Conservation (phyloP, 2,113 vertebrate species). For the Myotis lucifugus region DNA sequence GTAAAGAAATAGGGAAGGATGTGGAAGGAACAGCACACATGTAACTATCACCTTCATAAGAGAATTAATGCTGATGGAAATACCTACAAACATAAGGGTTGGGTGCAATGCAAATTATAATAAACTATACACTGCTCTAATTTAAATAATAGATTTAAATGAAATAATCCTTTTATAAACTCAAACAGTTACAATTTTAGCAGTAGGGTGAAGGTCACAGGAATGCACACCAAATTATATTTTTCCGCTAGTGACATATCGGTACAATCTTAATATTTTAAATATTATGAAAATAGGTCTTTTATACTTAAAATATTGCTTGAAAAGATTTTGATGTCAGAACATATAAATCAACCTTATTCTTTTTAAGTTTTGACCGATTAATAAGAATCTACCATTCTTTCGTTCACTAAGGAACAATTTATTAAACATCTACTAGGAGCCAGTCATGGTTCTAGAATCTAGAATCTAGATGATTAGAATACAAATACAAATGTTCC, state of each 20-base stretch:
- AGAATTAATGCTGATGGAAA: not conserved
- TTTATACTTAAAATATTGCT: not conserved
- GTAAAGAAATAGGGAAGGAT: not conserved
- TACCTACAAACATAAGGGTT: not conserved
- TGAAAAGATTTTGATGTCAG: not conserved
- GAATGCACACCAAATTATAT: not conserved
- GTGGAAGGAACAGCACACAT: not conserved
- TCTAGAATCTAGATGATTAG: not conserved
- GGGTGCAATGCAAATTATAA: not conserved
- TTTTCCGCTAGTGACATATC: not conserved
- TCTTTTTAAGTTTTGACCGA: not conserved
- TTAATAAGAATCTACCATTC: not conserved
- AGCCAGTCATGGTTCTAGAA: not conserved
- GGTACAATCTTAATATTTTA: not conserved
- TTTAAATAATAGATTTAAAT: slow-evolving; percentile 7
- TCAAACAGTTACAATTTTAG: not conserved
- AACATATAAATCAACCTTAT: not conserved
- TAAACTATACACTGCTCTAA: not conserved
- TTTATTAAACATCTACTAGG: not conserved
- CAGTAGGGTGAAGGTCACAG: not conserved
- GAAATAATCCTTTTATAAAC: not conserved
- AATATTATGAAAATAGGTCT: not conserved
- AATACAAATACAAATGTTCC: not conserved
- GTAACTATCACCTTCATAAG: not conserved
- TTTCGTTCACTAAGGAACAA: not conserved